A percentile compares a stretch with the other conserved stretches of the same genome.
phyloP scores from a whole-genome alignment of 2,888 invertebrate genomes.

The Archaeoteleia sp. region DNA sequence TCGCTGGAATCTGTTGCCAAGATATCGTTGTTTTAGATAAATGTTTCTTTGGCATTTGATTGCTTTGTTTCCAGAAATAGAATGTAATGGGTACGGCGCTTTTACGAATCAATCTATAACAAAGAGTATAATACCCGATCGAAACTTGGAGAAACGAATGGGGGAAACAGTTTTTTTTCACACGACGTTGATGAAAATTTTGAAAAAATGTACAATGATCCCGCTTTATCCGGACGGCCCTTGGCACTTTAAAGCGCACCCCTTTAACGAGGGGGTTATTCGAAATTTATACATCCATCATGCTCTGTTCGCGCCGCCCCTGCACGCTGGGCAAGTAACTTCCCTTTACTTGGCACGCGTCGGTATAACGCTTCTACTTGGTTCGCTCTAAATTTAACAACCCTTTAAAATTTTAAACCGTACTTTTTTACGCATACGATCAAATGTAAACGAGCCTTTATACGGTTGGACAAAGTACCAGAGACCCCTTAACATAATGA shows the following conservation, averaged over 20 bases:
- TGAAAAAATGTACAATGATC: constrained; percentile 50
- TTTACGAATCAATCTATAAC: too few species aligned
- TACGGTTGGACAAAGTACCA: too few species aligned
- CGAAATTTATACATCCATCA: constrained; percentile 71
- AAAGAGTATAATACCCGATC: too few species aligned
- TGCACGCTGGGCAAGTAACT: constrained; percentile 43
- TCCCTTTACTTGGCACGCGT: constrained; percentile 65
- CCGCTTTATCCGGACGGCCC: constrained; percentile 58
- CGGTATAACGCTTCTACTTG: constrained; percentile 64
- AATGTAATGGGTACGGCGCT: too few species aligned
- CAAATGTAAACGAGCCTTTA: too few species aligned
- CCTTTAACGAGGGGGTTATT: constrained; percentile 61
- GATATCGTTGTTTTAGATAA: too few species aligned
- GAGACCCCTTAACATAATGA: too few species aligned
- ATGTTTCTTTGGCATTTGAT: too few species aligned
- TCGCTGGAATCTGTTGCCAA: too few species aligned
- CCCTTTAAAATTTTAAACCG: constrained; percentile 68
- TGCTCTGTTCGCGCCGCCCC: constrained; percentile 53
- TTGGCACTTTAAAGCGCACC: constrained; percentile 56
- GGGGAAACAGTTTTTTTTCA: constrained; percentile 17
- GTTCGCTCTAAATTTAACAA: constrained; percentile 71
- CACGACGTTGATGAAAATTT: constrained; percentile 37
- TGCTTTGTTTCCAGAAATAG: too few species aligned
- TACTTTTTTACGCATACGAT: too few species aligned
- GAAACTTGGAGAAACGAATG: too few species aligned